Base-by-base conservation (phyloP, 2,888 invertebrate species). In the Hoplodrina ambigua region DNA sequence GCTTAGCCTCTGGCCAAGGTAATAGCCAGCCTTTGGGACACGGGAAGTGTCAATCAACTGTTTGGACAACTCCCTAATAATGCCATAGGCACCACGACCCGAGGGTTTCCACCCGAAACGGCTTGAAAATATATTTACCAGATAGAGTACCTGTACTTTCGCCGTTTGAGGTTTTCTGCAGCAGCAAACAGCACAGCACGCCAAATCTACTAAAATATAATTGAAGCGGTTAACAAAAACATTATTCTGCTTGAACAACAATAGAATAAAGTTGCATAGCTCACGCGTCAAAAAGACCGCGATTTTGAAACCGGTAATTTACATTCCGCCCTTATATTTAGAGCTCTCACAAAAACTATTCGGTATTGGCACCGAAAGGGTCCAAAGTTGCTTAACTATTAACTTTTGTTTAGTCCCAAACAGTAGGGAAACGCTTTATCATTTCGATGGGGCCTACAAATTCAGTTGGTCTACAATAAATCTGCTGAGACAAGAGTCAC, bases 371-470 rank as follows among this genome's bases (percentile, higher is more conserved):
- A 73, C 72, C 44, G 65, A 84, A 75, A 83, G 78, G 83, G 83
- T 82, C 69, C 62, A 57, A 71, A 80, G 72, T 86, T 84, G 64
- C 69, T 84, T 77, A 88, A 87, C 88, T 88, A 88, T 88, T 87
- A 86, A 89, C 87, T 88, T 87, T 87, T 88, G 86, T 88, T 87
- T 85, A 82, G 84, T 64, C 69, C 78, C 69, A 58, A 74, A 71
- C 63, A 60, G 72, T 78, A 76, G 72, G 76, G 76, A 76, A 69
- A 55, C 82, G 60, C 80, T 89, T 85, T 89, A 88, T 89, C 88
- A 89, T 89, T 83, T 86, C 79, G 78, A 78, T 78, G 77, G 76
- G 80, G 79, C 81, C 88, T 85, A 86, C 88, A 88, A 89, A 88
- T 88, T 86, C 80, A 80, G 85, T 72, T 68, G 81, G 81, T 70